Evolutionary conservation across 2,113 vertebrate genomes (phyloP), one percentile per base, ranked within the genome.

Genomic region (Clarias macrocephalus): DNA sequence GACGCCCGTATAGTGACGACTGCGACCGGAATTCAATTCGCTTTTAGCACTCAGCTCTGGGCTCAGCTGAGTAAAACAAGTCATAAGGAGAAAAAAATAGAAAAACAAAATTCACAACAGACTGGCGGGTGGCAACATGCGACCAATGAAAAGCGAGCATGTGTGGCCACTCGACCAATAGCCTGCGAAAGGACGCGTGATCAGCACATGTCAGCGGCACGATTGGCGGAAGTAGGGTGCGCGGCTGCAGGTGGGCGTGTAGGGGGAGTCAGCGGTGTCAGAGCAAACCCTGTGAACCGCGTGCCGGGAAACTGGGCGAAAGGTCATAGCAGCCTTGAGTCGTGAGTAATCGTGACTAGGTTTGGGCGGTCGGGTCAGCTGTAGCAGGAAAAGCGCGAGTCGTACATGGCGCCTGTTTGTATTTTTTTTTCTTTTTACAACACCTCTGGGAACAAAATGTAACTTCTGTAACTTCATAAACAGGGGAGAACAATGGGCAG

Each of bases 231-330:
- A 93, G 92, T 86, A 54, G 93, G 92, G 93, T 96, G 95, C 94
- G 95, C 93, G 95, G 94, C 94, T 92, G 93, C 91, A 72, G 89
- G 90, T 93, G 92, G 95, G 94, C 95, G 89, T 88, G 89, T 88
- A 84, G 59, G 16, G 84, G 89, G 94, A 96, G 96, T 96, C 95
- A 95, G 91, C 93, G 68, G 94, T 95, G 95, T 95, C 94, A 91
- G 91, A 48, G 92, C 94, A 95, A 96, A 96, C 95, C 91, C 93
- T 90, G 86, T 94, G 93, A 94, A 95, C 94, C 86, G 89, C 87
- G 87, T 68, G 90, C 88, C 88, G 91, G 93, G 93, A 94, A 98
- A 96, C 92, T 98, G 91, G 96, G 96, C 95, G 92, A 98, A 98
- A 98, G 97, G 97, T 97, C 95, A 93, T 75, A 59, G 62, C 42